Conservation (phyloP, 2,113 vertebrate genomes). For the Onychostoma macrolepis region DNA sequence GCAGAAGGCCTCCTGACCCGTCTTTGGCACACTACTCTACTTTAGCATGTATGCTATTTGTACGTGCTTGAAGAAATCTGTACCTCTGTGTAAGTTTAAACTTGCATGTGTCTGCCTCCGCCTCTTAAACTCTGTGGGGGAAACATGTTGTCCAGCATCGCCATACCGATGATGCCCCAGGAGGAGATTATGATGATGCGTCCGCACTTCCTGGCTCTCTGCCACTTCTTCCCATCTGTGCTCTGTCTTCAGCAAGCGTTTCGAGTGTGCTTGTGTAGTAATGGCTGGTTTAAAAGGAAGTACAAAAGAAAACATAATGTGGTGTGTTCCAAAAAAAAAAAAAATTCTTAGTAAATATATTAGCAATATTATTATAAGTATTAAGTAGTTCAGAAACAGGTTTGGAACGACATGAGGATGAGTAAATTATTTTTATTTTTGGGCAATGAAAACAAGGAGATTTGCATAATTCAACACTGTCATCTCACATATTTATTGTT, state of each 20-base stretch:
- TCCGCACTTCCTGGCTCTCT: conserved; percentile 72
- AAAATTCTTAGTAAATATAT: background rate
- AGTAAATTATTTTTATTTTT: background rate
- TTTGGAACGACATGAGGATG: background rate
- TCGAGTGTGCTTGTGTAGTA: conserved; percentile 38
- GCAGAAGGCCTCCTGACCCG: background rate
- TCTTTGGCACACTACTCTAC: conserved; percentile 14
- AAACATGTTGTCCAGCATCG: conserved; percentile 75
- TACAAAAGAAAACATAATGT: conserved; percentile 21
- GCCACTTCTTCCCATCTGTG: conserved; percentile 77
- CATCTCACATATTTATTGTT: conserved; percentile 16
- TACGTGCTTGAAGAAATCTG: conserved; percentile 23
- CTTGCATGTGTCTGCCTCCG: background rate
- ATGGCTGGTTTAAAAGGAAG: conserved; percentile 37
- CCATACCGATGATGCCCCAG: conserved; percentile 68
- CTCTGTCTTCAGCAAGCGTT: conserved; percentile 65
- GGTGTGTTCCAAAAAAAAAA: background rate
- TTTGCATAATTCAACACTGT: conserved; percentile 25
- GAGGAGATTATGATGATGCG: conserved; percentile 78
- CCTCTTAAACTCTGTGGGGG: conserved; percentile 62
- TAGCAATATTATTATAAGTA: background rate
- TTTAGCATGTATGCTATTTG: conserved; percentile 10
- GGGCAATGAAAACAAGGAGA: background rate
- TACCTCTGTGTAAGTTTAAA: conserved; percentile 5
- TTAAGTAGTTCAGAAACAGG: background rate